Conservation (phyloP, 2,113 vertebrate genomes). For the Pygathrix nemaeus region DNA sequence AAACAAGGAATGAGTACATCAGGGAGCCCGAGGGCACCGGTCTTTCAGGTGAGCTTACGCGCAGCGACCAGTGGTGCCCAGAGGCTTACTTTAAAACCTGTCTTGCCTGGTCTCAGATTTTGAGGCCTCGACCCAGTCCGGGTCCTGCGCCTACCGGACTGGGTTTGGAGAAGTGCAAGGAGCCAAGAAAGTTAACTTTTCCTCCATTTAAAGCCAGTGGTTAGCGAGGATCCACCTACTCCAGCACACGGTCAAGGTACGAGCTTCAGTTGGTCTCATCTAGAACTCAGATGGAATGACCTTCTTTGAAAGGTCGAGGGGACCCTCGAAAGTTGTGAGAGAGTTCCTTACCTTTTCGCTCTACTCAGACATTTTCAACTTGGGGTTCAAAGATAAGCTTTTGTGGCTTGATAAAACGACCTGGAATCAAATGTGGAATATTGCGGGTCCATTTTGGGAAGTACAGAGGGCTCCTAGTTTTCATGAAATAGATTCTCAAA, state of each 20-base stretch:
- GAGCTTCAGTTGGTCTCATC: background rate
- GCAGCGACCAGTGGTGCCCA: background rate
- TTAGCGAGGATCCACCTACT: background rate
- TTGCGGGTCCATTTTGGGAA: background rate
- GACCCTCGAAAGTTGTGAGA: background rate
- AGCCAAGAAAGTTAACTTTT: conserved; percentile 68
- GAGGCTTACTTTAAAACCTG: background rate
- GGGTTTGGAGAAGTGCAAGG: conserved; percentile 5
- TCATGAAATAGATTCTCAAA: background rate
- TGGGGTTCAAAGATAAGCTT: background rate
- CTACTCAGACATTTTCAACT: background rate
- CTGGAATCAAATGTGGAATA: background rate
- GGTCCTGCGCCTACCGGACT: background rate
- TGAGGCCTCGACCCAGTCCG: background rate
- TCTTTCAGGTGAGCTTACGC: background rate
- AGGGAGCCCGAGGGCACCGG: background rate
- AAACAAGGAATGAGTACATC: accelerated
- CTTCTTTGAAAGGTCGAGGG: background rate
- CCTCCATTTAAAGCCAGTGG: background rate
- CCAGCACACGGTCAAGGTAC: background rate
- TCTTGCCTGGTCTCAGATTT: background rate
- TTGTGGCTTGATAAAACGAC: background rate
- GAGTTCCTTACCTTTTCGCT: background rate
- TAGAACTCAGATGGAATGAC: background rate
- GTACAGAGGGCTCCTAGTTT: background rate